phyloP scores from a whole-genome alignment of 2,888 invertebrate species.

The Celastrina argiolus region DNA sequence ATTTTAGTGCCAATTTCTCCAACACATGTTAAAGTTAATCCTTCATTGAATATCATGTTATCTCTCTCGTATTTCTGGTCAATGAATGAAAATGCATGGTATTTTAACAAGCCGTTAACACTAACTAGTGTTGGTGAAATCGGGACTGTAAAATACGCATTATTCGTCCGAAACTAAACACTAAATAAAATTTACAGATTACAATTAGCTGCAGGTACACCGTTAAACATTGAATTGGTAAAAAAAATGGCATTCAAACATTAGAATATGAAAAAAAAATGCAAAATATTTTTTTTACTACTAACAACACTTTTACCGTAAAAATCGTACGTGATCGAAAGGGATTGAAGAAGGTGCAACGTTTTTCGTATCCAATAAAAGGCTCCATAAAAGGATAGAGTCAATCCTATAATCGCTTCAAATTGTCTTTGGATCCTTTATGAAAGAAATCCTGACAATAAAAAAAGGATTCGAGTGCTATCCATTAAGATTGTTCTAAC shows the following conservation, averaged over 20 bases:
- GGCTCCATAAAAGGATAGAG: not conserved
- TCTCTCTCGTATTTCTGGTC: too few species aligned
- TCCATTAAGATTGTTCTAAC: not conserved
- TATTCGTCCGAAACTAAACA: not conserved
- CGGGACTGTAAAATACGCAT: not conserved
- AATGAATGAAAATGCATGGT: too few species aligned
- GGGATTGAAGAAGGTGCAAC: not conserved
- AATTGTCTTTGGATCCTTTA: not conserved
- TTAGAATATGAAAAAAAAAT: too few species aligned
- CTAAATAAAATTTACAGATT: not conserved
- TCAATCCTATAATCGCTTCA: not conserved
- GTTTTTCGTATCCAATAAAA: not conserved
- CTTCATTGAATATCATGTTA: too few species aligned
- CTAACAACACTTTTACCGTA: too few species aligned
- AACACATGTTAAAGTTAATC: too few species aligned
- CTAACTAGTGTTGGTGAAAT: too few species aligned
- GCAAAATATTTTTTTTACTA: too few species aligned
- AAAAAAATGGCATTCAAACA: too few species aligned
- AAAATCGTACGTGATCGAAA: not conserved
- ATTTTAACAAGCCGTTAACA: too few species aligned
- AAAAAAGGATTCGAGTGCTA: not conserved
- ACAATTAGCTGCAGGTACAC: not conserved
- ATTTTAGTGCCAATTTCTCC: too few species aligned
- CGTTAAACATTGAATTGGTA: not conserved
- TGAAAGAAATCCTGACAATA: constrained; percentile 3